These are phyloP conservation scores for Pseudomyrmex gracilis DNA, from an alignment of 1,140 invertebrate genomes.

Conservation along the genomic window DNA sequence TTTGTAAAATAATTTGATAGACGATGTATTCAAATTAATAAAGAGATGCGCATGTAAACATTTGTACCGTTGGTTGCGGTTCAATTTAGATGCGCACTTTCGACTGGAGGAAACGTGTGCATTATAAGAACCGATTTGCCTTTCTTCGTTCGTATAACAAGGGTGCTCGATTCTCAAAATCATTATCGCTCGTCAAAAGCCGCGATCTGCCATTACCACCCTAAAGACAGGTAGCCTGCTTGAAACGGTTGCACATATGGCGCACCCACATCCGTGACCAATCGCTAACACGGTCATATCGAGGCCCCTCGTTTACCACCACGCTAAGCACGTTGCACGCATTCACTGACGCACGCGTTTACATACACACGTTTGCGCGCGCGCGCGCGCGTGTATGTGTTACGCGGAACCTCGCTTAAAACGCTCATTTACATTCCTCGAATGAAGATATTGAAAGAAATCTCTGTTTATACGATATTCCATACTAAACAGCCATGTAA, in stretches of 20 bases:
- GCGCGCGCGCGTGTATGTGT: background rate
- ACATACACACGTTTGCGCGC: background rate
- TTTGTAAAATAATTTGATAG: too few species aligned
- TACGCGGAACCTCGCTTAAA: slow-evolving; percentile 15
- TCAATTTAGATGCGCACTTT: too few species aligned
- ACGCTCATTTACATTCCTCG: slow-evolving; percentile 52
- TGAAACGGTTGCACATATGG: slow-evolving; percentile 59
- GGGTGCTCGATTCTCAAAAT: slow-evolving; percentile 53
- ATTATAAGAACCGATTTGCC: too few species aligned
- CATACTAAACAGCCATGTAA: slow-evolving; percentile 8
- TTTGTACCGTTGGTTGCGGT: too few species aligned
- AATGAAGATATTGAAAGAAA: slow-evolving; percentile 40
- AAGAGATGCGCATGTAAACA: too few species aligned
- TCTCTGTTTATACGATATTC: slow-evolving; percentile 3
- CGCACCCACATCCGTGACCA: slow-evolving; percentile 56
- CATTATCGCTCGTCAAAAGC: slow-evolving; percentile 46
- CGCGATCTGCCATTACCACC: slow-evolving; percentile 48
- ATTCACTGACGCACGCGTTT: slow-evolving; percentile 28
- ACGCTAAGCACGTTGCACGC: slow-evolving; percentile 36
- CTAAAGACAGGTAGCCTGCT: slow-evolving; percentile 57
- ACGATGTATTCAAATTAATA: too few species aligned
- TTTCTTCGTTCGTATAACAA: slow-evolving; percentile 28
- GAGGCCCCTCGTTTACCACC: slow-evolving; percentile 36
- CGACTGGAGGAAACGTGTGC: too few species aligned
- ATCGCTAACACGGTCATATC: slow-evolving; percentile 60